phyloP scores from a whole-genome alignment of 2,888 invertebrate genomes.

The Lysandra coridon region DNA sequence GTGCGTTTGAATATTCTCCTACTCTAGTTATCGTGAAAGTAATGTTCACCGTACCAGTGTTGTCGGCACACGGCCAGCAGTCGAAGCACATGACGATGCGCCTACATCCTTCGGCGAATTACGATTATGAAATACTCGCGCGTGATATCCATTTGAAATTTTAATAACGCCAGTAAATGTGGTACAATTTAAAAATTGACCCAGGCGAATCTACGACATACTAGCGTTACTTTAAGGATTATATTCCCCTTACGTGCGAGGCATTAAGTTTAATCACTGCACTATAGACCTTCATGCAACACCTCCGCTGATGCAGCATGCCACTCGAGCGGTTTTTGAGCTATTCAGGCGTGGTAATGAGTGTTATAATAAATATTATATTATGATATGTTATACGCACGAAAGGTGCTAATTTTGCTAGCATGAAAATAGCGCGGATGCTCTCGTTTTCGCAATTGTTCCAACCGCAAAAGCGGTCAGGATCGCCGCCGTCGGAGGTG shows the following conservation, averaged over 20 bases:
- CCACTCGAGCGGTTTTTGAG: conserved; percentile 40
- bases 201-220: conserved; percentile 19
- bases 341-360: conserved; percentile 42
- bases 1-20: conserved; percentile 21
- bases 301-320: conserved; percentile 33
- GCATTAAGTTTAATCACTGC: conserved; percentile 11
- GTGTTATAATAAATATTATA: conserved; percentile 43
- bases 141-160: conserved; percentile 44
- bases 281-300: conserved; percentile 32
- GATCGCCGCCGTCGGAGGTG: neutral
- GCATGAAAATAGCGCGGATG: conserved; percentile 10
- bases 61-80: conserved; percentile 51
- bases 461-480: conserved; percentile 24
- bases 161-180: conserved; percentile 40
- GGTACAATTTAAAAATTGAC: neutral
- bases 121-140: conserved; percentile 47
- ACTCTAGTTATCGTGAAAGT: conserved; percentile 32
- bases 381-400: conserved; percentile 1
- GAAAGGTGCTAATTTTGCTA: neutral
- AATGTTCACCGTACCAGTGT: conserved; percentile 44
- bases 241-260: neutral
- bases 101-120: conserved; percentile 48
- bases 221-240: neutral
- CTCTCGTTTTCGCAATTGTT: conserved; percentile 20
- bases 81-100: conserved; percentile 58